These are phyloP conservation scores for Epizoanthus illoricatus DNA, from an alignment of 92 coral and sea anemone genomes.

Conservation along the genomic window DNA sequence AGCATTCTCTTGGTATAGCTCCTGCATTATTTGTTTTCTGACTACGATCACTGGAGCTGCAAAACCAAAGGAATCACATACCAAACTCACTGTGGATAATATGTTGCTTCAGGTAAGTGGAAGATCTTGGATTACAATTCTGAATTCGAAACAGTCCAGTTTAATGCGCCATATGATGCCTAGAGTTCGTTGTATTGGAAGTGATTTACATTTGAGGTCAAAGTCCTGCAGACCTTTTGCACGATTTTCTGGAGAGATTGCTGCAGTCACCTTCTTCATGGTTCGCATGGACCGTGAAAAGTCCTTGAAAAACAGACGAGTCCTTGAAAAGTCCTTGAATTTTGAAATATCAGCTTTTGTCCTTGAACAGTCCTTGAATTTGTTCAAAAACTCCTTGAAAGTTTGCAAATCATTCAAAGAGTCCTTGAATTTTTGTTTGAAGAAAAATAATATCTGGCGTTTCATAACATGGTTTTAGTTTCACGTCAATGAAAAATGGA, in stretches of 20 bases:
- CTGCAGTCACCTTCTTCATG: constrained; percentile 26
- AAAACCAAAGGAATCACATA: constrained; percentile 42
- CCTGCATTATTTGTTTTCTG: background rate
- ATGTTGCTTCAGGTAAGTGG: constrained; percentile 42
- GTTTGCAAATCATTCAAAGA: too few relatives aligned
- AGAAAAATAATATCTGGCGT: too few relatives aligned
- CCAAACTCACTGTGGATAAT: constrained; percentile 45
- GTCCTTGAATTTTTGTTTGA: too few relatives aligned
- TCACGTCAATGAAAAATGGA: too few relatives aligned
- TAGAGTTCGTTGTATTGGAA: constrained; percentile 40
- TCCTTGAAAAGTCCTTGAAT: too few relatives aligned
- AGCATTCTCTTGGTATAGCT: too few relatives aligned
- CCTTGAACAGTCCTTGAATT: too few relatives aligned
- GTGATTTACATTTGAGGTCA: constrained; percentile 25
- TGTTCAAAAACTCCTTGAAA: too few relatives aligned
- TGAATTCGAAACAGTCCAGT: constrained; percentile 31
- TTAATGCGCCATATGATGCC: constrained; percentile 44
- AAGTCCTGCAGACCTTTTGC: constrained; percentile 41
- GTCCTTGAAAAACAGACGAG: too few relatives aligned
- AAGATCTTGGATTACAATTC: constrained; percentile 24
- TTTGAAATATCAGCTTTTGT: too few relatives aligned
- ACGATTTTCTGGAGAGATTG: constrained; percentile 39
- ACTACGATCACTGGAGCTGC: constrained; percentile 17
- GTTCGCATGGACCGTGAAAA: too few relatives aligned
- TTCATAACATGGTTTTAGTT: too few relatives aligned